Evolutionary conservation across 2,113 vertebrate genomes (phyloP).

Genomic region (Cyanoderma ruficeps): DNA sequence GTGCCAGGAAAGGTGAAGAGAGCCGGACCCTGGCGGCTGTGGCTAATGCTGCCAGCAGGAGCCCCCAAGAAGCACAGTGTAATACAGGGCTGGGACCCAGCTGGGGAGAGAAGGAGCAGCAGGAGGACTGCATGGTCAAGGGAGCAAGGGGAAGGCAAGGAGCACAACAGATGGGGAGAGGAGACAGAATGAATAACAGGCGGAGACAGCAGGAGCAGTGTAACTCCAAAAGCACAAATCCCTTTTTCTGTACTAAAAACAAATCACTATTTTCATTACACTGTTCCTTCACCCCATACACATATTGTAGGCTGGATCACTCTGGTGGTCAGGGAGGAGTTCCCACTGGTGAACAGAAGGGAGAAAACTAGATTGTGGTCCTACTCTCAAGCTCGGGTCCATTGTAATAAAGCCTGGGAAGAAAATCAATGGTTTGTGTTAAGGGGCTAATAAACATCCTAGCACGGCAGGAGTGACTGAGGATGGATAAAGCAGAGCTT

Average conservation of each 20-base stretch:
- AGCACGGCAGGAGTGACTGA: background rate
- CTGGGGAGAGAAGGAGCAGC: background rate
- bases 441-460: background rate
- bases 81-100: background rate
- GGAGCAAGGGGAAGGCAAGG: background rate
- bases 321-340: background rate
- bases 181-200: conserved; percentile 17
- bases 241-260: conserved; percentile 4
- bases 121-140: conserved; percentile 10
- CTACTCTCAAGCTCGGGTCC: background rate
- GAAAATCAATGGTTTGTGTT: conserved; percentile 1
- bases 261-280: conserved; percentile 22
- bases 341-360: background rate
- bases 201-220: background rate
- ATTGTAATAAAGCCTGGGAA: background rate
- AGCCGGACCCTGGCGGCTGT: background rate
- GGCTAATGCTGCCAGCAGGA: background rate
- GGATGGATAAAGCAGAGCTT: background rate
- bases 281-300: background rate
- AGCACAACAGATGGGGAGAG: conserved; percentile 23
- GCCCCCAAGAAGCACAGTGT: background rate
- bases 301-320: background rate
- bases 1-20: background rate
- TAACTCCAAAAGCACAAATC: conserved; percentile 30
- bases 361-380: background rate